Percentiles rank a stretch among this genome's conserved stretches.
phyloP scores from a whole-genome alignment of 2,113 vertebrate species.

The Clupea harengus region DNA sequence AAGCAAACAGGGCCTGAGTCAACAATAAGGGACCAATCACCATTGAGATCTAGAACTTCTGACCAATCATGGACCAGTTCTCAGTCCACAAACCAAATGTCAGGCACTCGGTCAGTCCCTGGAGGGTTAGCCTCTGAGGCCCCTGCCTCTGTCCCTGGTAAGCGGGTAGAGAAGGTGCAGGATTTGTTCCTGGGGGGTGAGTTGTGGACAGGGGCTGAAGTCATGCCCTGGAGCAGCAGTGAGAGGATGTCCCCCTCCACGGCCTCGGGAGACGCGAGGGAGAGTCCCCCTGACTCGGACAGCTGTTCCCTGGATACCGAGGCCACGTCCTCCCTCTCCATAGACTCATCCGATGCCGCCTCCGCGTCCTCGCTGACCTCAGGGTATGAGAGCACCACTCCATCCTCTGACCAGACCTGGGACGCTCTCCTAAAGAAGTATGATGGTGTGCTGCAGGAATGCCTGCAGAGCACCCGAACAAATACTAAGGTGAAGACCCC shows the following conservation, averaged over 20 bases:
- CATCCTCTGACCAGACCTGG: slow-evolving; percentile 68
- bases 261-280: background rate
- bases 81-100: background rate
- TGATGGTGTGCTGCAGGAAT: slow-evolving; percentile 75
- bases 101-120: background rate
- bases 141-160: slow-evolving; percentile 4
- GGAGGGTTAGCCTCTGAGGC: background rate
- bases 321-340: slow-evolving; percentile 50
- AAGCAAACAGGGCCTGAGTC: slow-evolving; percentile 24
- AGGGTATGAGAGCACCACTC: slow-evolving; percentile 73
- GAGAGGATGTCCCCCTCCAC: slow-evolving; percentile 5
- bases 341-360: slow-evolving; percentile 61
- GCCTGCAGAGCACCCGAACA: slow-evolving; percentile 73
- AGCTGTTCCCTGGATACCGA: slow-evolving; percentile 64
- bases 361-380: slow-evolving; percentile 78
- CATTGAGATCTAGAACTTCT: background rate
- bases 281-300: slow-evolving; percentile 57
- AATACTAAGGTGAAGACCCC: slow-evolving; percentile 76
- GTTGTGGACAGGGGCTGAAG: slow-evolving; percentile 46
- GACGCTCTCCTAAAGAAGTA: slow-evolving; percentile 76
- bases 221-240: background rate
- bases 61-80: background rate
- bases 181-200: slow-evolving; percentile 33
- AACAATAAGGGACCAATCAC: slow-evolving; percentile 17
- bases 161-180: slow-evolving; percentile 21